phyloP scores from a whole-genome alignment of 2,113 vertebrate genomes.

The Choloepus hoffmanni region DNA sequence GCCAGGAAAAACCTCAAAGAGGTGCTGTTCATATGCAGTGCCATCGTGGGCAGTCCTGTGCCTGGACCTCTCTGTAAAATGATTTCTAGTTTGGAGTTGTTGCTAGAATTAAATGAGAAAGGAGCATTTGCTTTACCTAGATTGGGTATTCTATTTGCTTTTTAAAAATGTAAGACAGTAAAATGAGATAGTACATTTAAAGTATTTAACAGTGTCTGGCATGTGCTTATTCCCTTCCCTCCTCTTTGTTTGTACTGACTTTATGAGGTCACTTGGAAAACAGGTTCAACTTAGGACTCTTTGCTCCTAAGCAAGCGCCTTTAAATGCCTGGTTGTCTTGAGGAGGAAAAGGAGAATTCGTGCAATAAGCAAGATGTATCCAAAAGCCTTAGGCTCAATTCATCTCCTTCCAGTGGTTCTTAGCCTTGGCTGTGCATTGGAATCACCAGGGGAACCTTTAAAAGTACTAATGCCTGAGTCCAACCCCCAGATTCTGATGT shows the following conservation, averaged over 20 bases:
- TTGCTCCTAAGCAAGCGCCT: neutral
- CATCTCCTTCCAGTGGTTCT: neutral
- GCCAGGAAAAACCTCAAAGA: neutral
- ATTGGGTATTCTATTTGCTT: neutral
- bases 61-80: neutral
- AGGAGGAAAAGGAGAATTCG: neutral
- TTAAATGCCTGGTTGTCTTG: neutral
- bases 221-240: neutral
- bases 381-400: slow-evolving; percentile 10
- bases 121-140: neutral
- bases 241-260: neutral
- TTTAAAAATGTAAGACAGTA: neutral
- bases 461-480: neutral
- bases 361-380: neutral
- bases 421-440: neutral
- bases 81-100: slow-evolving; percentile 11
- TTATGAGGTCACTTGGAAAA: slow-evolving; percentile 10
- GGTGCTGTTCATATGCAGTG: neutral
- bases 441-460: neutral
- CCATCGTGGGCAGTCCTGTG: neutral
- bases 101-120: neutral
- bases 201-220: neutral
- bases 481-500: neutral
- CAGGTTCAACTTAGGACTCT: neutral
- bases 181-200: neutral